phyloP scores from a whole-genome alignment of 2,888 invertebrate species.

The Linnaemya vulpina region DNA sequence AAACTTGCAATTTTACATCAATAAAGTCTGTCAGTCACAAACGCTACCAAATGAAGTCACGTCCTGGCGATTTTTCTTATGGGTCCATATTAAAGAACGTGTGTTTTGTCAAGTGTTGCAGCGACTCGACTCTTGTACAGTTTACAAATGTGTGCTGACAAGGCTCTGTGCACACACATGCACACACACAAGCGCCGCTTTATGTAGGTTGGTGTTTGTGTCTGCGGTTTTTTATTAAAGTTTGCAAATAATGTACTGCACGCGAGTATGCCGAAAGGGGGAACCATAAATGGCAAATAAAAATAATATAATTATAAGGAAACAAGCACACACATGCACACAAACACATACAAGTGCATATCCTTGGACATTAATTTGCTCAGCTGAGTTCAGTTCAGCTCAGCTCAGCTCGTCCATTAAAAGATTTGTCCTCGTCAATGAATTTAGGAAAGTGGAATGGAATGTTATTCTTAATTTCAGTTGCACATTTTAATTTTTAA shows the following conservation, averaged over 20 bases:
- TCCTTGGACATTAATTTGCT: slow-evolving; percentile 5
- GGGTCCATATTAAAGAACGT: slow-evolving; percentile 81
- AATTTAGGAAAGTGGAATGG: slow-evolving; percentile 1
- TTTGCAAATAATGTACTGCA: not conserved
- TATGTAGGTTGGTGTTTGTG: not conserved
- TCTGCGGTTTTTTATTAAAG: not conserved
- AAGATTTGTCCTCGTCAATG: slow-evolving; percentile 1
- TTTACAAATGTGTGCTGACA: slow-evolving; percentile 5
- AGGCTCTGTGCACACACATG: not conserved
- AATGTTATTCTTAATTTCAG: slow-evolving; percentile 8
- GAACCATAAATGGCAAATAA: slow-evolving; percentile 40
- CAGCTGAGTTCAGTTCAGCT: not conserved
- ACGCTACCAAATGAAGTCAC: slow-evolving; percentile 80
- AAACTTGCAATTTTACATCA: slow-evolving; percentile 8
- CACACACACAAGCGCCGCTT: not conserved
- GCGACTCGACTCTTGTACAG: not conserved
- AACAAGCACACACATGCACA: slow-evolving; percentile 10
- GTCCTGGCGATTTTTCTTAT: slow-evolving; percentile 81
- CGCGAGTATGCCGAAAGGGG: not conserved
- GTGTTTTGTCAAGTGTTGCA: slow-evolving; percentile 64
- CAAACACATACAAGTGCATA: not conserved
- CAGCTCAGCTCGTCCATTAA: not conserved
- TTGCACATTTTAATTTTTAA: not conserved
- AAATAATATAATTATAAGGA: slow-evolving; percentile 38
- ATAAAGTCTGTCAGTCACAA: slow-evolving; percentile 56